Evolutionary conservation across 23 tunicate genomes (phyloP), one percentile per base, ranked within the genome.

Genomic region (Halocynthia roretzi): DNA sequence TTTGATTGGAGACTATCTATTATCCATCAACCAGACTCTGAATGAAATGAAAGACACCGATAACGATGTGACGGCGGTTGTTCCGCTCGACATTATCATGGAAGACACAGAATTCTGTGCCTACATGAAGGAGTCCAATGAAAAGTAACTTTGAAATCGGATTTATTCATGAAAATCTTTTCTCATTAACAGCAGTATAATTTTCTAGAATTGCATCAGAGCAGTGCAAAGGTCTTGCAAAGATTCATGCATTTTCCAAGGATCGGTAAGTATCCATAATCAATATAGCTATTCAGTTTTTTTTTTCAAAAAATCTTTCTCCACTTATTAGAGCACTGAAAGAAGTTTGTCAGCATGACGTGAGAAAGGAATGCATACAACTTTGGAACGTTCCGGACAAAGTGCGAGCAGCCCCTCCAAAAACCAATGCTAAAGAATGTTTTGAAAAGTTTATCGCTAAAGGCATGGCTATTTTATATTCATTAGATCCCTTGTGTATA

Each of bases 171-270:
- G n/a, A 15, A 60, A 15, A 61, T 21, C 74, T 62, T 76, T 10
- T 14, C n/a, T 72, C 2, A 2, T 72, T 44, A 12, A 11, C 77
- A 49, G 5, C 50, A 14, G 17, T 10, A 10, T 12, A 70, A 14
- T 68, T 68, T 54, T 8, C 4, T 67, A 90, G 98, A 8, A 79
- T 92, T 6, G 98, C 98, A 5, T 68, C 78, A 5, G 92, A 86
- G 66, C 98, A 92, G 68, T 65, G 92, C 82, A 92, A 82, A 70
- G 92, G 84, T 8, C 82, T 92, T 31, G 87, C 98, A 14, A 92
- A 92, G 62, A 52, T 92, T 18, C 98, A 92, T 66, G 98, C 92
- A 6, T 92, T 56, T 67, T 68, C 81, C 31, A 92, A 86, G 62
- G 84, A 92, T 85, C 79, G 88, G 92, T 92, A 53, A 31, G 44